These are phyloP conservation scores for Epinotia nisella DNA, from an alignment of 2,888 invertebrate genomes.

Conservation along the genomic window DNA sequence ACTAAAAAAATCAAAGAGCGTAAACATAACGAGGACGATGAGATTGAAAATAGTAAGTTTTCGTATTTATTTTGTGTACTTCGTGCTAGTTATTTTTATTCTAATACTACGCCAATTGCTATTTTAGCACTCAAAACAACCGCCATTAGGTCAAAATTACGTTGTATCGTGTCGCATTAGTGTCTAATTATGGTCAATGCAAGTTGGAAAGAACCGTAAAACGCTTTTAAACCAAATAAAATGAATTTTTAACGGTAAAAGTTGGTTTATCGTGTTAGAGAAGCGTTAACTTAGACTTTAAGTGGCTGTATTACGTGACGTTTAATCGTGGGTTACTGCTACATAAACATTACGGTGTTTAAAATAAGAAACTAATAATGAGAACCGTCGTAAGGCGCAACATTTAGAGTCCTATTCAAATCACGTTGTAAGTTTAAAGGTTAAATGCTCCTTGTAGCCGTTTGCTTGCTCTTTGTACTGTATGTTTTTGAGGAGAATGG, in stretches of 20 bases:
- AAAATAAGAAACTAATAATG: background rate
- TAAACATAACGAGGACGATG: too few species aligned
- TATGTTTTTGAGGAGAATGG: too few species aligned
- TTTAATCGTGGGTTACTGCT: background rate
- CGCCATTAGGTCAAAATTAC: slow-evolving; percentile 16
- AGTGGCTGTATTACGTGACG: slow-evolving; percentile 31
- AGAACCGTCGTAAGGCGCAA: background rate
- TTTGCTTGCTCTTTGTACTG: background rate
- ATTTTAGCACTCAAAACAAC: slow-evolving; percentile 25
- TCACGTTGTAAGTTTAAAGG: background rate
- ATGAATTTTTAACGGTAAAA: slow-evolving; percentile 33
- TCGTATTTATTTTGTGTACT: background rate
- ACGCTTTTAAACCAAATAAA: slow-evolving; percentile 42
- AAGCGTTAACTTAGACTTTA: slow-evolving; percentile 32
- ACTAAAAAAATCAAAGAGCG: too few species aligned
- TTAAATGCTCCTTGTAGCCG: too few species aligned
- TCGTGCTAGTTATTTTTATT: background rate
- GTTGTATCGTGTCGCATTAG: slow-evolving; percentile 35
- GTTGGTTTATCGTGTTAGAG: slow-evolving; percentile 30
- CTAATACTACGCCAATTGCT: slow-evolving; percentile 2
- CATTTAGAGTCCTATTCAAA: background rate
- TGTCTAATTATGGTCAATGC: slow-evolving; percentile 39
- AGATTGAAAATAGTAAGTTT: too few species aligned
- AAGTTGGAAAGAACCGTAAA: slow-evolving; percentile 36
- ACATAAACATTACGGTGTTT: slow-evolving; percentile 12